Evolutionary conservation across 1,140 invertebrate genomes (phyloP).

Genomic region (Choristoneura fumiferana): DNA sequence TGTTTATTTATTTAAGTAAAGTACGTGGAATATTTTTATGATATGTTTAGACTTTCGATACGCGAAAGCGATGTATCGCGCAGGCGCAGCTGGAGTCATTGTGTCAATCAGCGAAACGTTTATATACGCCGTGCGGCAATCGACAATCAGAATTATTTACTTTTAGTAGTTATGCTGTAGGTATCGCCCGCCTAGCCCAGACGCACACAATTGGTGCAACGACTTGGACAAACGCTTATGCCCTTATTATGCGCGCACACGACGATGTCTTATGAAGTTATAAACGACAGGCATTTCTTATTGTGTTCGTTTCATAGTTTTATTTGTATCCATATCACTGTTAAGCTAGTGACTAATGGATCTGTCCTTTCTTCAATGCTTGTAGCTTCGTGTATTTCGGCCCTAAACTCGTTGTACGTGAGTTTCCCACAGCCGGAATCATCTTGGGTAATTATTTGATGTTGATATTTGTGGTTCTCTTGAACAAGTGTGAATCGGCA

Average conservation of each 20-base stretch:
- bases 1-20: slow-evolving; percentile 7
- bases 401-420: not conserved
- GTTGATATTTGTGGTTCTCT: slow-evolving; percentile 26
- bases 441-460: slow-evolving; percentile 23
- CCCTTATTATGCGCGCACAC: slow-evolving; percentile 61
- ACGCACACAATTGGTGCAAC: slow-evolving; percentile 56
- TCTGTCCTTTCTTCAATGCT: slow-evolving; percentile 38
- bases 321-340: slow-evolving; percentile 47
- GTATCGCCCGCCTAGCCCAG: slow-evolving; percentile 46
- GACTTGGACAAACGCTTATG: slow-evolving; percentile 52
- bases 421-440: slow-evolving; percentile 9
- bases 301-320: slow-evolving; percentile 52
- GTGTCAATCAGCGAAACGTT: slow-evolving; percentile 59
- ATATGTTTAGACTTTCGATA: slow-evolving; percentile 58
- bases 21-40: slow-evolving; percentile 26
- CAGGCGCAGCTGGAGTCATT: slow-evolving; percentile 45
- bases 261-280: slow-evolving; percentile 59
- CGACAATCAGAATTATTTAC: slow-evolving; percentile 61
- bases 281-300: slow-evolving; percentile 55
- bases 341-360: slow-evolving; percentile 43
- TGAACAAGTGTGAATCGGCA: slow-evolving; percentile 40
- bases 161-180: slow-evolving; percentile 59
- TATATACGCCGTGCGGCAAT: slow-evolving; percentile 27
- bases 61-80: slow-evolving; percentile 51
- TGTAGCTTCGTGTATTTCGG: not conserved